These are phyloP conservation scores for Sinocyclocheilus maitianheensis DNA, from an alignment of 2,113 vertebrate genomes.

Conservation along the genomic window DNA sequence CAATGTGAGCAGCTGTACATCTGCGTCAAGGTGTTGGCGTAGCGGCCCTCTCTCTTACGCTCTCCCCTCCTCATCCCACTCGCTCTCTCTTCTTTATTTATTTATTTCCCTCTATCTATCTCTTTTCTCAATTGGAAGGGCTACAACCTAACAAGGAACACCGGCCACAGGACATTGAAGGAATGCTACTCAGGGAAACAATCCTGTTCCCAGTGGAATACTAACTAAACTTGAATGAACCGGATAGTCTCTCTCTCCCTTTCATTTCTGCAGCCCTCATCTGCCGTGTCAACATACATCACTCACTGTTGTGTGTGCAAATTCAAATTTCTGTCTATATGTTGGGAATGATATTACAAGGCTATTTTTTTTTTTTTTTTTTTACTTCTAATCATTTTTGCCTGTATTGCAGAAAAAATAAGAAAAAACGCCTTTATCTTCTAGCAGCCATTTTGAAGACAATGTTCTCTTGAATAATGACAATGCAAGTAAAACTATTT, in stretches of 20 bases:
- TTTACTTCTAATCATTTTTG: conserved; percentile 19
- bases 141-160: conserved; percentile 95
- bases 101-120: conserved; percentile 56
- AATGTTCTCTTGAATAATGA: background rate
- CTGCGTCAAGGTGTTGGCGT: conserved; percentile 94
- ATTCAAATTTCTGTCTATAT: conserved; percentile 69
- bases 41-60: conserved; percentile 75
- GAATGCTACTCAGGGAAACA: conserved; percentile 82
- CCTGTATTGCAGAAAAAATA: background rate
- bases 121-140: conserved; percentile 79
- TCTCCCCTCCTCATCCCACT: conserved; percentile 56
- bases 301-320: conserved; percentile 94
- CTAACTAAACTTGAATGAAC: conserved; percentile 82
- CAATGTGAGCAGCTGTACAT: conserved; percentile 96
- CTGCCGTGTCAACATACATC: conserved; percentile 83
- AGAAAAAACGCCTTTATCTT: background rate
- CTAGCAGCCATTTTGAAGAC: background rate
- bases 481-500: background rate
- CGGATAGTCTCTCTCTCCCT: conserved; percentile 44
- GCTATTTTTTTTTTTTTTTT: background rate
- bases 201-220: conserved; percentile 85
- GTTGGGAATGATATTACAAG: conserved; percentile 13
- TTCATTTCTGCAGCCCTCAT: conserved; percentile 67
- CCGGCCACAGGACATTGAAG: conserved; percentile 89
- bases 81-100: conserved; percentile 50